Conservation (phyloP, 2,113 vertebrate species). For the Camelus bactrianus region DNA sequence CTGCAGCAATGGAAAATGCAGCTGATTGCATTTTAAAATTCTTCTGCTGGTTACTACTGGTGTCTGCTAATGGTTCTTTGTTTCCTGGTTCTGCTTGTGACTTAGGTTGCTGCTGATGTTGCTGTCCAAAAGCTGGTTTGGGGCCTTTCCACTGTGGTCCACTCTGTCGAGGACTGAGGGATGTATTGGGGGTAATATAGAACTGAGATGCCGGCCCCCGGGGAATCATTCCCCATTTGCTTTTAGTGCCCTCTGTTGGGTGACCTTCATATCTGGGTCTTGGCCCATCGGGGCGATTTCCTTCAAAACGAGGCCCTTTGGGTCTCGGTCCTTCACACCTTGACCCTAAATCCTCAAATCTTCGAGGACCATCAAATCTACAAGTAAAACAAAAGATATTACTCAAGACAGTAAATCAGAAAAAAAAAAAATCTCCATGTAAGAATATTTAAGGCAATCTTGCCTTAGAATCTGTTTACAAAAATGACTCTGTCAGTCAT, state of each 20-base stretch:
- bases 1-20: slow-evolving; percentile 76
- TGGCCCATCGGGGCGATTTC: slow-evolving; percentile 88
- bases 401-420: slow-evolving; percentile 82
- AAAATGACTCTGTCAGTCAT: slow-evolving; percentile 69
- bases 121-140: slow-evolving; percentile 85
- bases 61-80: slow-evolving; percentile 87
- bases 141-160: slow-evolving; percentile 87
- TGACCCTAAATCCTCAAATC: slow-evolving; percentile 88
- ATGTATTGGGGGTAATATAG: slow-evolving; percentile 86
- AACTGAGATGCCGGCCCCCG: slow-evolving; percentile 90
- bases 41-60: slow-evolving; percentile 82
- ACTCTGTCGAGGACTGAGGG: slow-evolving; percentile 85
- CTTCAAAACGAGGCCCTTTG: slow-evolving; percentile 89
- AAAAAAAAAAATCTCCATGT: slow-evolving; percentile 76
- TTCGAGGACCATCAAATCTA: slow-evolving; percentile 93
- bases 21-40: slow-evolving; percentile 82
- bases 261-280: slow-evolving; percentile 88
- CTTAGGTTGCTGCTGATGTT: slow-evolving; percentile 83
- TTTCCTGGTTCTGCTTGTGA: slow-evolving; percentile 87
- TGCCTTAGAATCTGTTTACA: slow-evolving; percentile 72
- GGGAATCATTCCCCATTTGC: slow-evolving; percentile 87
- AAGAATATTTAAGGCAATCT: slow-evolving; percentile 76
- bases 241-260: slow-evolving; percentile 86
- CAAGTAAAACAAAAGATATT: slow-evolving; percentile 80
- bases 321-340: slow-evolving; percentile 87